Conservation (phyloP, 1,140 invertebrate genomes). For the Macrosteles quadrilineatus region DNA sequence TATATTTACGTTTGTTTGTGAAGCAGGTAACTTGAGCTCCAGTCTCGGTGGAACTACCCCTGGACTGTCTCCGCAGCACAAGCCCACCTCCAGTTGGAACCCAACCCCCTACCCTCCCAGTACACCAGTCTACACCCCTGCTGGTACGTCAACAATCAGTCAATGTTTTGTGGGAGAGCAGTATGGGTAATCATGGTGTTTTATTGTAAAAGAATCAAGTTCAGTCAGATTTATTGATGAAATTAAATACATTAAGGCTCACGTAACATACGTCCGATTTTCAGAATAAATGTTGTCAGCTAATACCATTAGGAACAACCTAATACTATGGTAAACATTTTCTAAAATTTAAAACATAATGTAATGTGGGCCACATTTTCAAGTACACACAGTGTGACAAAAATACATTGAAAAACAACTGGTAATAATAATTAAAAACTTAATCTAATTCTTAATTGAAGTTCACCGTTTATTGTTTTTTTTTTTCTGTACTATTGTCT, state of each 20-base stretch:
- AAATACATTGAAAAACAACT: no score
- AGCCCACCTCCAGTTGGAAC: slow-evolving; percentile 29
- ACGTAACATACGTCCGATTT: not conserved
- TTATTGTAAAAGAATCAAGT: slow-evolving; percentile 22
- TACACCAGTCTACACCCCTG: slow-evolving; percentile 26
- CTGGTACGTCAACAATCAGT: slow-evolving; percentile 9
- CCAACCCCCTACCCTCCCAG: slow-evolving; percentile 24
- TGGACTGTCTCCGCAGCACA: slow-evolving; percentile 30
- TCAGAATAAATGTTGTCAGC: not conserved
- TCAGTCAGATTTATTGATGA: slow-evolving; percentile 28
- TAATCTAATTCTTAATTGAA: no score
- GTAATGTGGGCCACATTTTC: no score
- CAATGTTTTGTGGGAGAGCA: not conserved
- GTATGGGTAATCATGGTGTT: no score
- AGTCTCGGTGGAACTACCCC: slow-evolving; percentile 19
- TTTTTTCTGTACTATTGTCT: no score
- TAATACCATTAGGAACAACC: no score
- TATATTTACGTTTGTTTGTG: no score
- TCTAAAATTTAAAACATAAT: no score
- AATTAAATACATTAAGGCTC: slow-evolving; percentile 17
- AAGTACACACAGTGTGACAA: no score
- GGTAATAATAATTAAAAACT: no score
- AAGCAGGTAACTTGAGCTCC: slow-evolving; percentile 25
- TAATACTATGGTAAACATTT: no score
- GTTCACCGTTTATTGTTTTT: no score